Conservation (phyloP, 1,140 invertebrate genomes). For the Anastrepha ludens region DNA sequence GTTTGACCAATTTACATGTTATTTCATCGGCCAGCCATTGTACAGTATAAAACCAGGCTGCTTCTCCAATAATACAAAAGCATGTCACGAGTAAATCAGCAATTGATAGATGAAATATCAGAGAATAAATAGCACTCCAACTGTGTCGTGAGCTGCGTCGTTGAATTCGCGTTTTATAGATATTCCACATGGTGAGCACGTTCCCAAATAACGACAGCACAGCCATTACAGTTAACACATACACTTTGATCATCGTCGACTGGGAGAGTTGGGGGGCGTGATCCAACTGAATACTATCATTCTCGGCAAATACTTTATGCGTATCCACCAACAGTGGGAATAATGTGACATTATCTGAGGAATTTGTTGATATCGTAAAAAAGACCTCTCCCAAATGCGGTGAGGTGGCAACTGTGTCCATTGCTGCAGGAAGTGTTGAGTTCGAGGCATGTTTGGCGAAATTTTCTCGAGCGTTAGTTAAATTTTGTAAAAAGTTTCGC, state of each 20-base stretch:
- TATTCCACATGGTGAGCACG: conserved; percentile 83
- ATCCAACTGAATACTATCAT: conserved; percentile 70
- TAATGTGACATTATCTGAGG: not conserved
- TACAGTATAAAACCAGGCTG: conserved; percentile 86
- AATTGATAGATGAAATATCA: conserved; percentile 84
- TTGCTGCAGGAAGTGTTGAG: not conserved
- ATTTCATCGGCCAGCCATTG: conserved; percentile 86
- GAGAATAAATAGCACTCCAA: conserved; percentile 83
- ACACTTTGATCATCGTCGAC: conserved; percentile 78
- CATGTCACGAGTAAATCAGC: conserved; percentile 87
- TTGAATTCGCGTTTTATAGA: conserved; percentile 77
- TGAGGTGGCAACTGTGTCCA: not conserved
- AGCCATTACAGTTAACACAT: conserved; percentile 81
- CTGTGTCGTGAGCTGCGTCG: conserved; percentile 77
- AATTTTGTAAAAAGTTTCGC: not conserved
- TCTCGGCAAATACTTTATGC: not conserved
- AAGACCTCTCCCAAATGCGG: not conserved
- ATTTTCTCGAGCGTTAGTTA: not conserved
- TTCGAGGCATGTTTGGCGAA: not conserved
- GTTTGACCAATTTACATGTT: conserved; percentile 88
- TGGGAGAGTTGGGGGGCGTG: conserved; percentile 80
- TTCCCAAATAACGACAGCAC: conserved; percentile 84
- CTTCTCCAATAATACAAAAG: conserved; percentile 87
- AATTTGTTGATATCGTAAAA: conserved; percentile 2
- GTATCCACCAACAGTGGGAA: not conserved